These are phyloP conservation scores for Sclerodermus sp. DNA, from an alignment of 2,888 invertebrate genomes.

Conservation along the genomic window DNA sequence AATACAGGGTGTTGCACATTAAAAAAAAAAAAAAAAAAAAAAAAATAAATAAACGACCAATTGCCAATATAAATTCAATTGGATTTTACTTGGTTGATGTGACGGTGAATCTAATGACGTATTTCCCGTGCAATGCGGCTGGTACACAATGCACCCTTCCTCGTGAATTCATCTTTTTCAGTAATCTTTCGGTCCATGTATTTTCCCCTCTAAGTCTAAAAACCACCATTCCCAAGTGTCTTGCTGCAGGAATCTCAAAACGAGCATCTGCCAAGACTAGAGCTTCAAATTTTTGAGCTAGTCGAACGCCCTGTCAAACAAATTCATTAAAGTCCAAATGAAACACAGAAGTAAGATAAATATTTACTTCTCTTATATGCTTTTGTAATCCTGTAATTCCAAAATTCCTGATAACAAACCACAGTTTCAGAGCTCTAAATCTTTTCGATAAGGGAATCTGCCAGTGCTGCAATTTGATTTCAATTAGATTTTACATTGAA, in stretches of 20 bases:
- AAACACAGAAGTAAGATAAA: neutral
- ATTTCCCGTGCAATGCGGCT: conserved; percentile 85
- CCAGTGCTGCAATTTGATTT: conserved; percentile 76
- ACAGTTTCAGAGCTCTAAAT: conserved; percentile 90
- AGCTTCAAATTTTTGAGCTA: conserved; percentile 90
- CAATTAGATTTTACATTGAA: neutral
- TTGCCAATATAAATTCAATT: too few relatives aligned
- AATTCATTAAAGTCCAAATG: neutral
- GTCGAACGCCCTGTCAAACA: conserved; percentile 72
- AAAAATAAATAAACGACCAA: too few relatives aligned
- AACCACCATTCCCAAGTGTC: conserved; percentile 87
- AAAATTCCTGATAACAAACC: conserved; percentile 95
- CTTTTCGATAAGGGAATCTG: conserved; percentile 93
- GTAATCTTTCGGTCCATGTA: conserved; percentile 81
- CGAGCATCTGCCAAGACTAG: conserved; percentile 79
- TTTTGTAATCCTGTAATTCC: conserved; percentile 89
- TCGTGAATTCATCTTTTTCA: conserved; percentile 84
- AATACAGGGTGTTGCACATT: too few relatives aligned
- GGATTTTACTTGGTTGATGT: conserved; percentile 72
- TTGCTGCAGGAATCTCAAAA: conserved; percentile 86
- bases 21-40: too few relatives aligned
- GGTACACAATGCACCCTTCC: conserved; percentile 94
- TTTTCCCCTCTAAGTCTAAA: conserved; percentile 87
- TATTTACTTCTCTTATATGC: conserved; percentile 82
- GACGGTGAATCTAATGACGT: conserved; percentile 91